These are phyloP conservation scores for Nomada hirtipes DNA, from an alignment of 2,888 invertebrate genomes.

Conservation along the genomic window DNA sequence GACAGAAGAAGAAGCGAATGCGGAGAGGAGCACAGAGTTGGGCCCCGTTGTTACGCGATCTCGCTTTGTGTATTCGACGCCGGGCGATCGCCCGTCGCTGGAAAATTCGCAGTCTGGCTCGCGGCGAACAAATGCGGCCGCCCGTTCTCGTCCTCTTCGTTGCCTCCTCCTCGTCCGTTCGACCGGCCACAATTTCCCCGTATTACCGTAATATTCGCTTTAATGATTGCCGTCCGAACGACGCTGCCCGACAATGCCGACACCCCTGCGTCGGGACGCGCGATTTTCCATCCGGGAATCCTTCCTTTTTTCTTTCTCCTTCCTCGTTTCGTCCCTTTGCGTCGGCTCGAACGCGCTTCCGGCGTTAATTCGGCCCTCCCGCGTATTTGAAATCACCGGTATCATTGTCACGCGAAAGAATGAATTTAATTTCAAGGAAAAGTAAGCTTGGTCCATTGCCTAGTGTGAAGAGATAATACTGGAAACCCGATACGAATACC, in stretches of 20 bases:
- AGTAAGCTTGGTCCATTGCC: no score
- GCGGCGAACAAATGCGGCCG: conserved; percentile 49
- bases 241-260: conserved; percentile 34
- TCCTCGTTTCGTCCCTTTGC: not conserved
- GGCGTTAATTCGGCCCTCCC: not conserved
- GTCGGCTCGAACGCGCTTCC: not conserved
- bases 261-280: conserved; percentile 12
- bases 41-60: conserved; percentile 48
- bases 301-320: conserved; percentile 7
- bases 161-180: conserved; percentile 11
- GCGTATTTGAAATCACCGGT: not conserved
- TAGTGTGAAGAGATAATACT: no score
- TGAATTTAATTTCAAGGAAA: no score
- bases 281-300: conserved; percentile 34
- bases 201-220: conserved; percentile 73
- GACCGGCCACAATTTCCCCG: conserved; percentile 68
- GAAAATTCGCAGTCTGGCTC: conserved; percentile 75
- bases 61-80: conserved; percentile 68
- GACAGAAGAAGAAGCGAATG: conserved; percentile 56
- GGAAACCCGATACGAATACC: not conserved
- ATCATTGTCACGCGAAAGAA: no score
- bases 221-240: conserved; percentile 55
- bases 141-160: conserved; percentile 37
- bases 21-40: conserved; percentile 20
- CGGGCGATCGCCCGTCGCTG: conserved; percentile 64